Percentiles rank a stretch among this genome's conserved stretches.
phyloP scores from a whole-genome alignment of 35 echinoderm and acorn worm genomes.

The Lytechinus pictus region DNA sequence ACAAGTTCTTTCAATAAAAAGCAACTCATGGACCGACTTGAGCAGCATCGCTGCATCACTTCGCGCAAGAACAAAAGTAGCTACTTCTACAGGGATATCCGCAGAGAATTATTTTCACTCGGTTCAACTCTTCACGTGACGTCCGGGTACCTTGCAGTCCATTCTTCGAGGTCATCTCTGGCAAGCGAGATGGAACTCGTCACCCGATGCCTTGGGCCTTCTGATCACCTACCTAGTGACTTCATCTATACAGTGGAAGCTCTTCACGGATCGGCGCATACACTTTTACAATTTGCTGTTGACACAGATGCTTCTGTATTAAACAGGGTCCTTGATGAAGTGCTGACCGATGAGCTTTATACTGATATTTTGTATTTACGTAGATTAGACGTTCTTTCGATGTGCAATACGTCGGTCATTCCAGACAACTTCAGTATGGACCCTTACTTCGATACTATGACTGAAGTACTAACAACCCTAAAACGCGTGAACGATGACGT shows the following conservation, averaged over 20 bases:
- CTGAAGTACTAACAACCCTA: neutral
- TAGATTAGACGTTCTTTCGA: neutral
- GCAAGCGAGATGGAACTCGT: slow-evolving; percentile 16
- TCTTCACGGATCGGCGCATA: neutral
- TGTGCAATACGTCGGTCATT: neutral
- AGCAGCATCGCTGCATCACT: neutral
- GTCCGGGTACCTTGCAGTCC: neutral
- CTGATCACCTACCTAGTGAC: neutral
- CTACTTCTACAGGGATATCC: neutral
- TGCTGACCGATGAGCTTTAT: neutral
- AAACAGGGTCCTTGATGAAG: neutral
- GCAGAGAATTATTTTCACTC: neutral
- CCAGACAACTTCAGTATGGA: neutral
- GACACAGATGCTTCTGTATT: neutral
- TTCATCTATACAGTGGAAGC: neutral
- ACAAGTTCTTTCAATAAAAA: neutral
- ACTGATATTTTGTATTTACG: neutral
- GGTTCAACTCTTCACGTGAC: neutral
- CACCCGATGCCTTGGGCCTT: neutral
- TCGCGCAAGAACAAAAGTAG: neutral
- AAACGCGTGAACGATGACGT: neutral
- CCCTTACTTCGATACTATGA: slow-evolving; percentile 29
- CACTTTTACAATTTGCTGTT: slow-evolving; percentile 9
- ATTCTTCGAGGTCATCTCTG: neutral
- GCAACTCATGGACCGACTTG: neutral